Percentiles rank a stretch among this genome's conserved stretches.
phyloP scores from a whole-genome alignment of 2,888 invertebrate species.

The Heliconius cydno region DNA sequence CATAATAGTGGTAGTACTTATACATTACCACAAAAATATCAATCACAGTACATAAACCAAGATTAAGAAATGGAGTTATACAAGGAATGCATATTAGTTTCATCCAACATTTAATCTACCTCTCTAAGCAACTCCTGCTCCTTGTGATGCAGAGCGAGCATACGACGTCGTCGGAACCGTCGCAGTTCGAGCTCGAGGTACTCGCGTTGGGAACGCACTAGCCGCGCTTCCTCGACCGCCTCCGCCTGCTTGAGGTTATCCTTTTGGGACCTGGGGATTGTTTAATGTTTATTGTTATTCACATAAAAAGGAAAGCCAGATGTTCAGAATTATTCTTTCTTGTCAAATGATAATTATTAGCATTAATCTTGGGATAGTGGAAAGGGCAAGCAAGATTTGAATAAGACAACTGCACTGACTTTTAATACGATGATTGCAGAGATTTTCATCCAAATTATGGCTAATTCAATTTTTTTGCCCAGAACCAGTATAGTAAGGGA shows the following conservation, averaged over 20 bases:
- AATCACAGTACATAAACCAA: not conserved
- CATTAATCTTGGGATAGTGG: no score
- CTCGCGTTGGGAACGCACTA: conserved; percentile 94
- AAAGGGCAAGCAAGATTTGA: no score
- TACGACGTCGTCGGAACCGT: conserved; percentile 94
- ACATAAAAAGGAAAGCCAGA: no score
- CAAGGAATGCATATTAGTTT: not conserved
- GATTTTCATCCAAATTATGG: not conserved
- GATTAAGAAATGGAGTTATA: no score
- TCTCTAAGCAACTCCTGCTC: conserved; percentile 96
- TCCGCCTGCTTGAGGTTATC: conserved; percentile 95
- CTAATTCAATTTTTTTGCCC: no score
- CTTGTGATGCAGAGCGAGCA: conserved; percentile 92
- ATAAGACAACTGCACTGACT: not conserved
- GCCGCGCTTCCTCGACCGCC: conserved; percentile 94
- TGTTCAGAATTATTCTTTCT: not conserved
- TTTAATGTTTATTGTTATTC: not conserved
- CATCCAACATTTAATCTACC: conserved; percentile 71
- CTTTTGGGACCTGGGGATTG: conserved; percentile 88
- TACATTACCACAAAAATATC: not conserved
- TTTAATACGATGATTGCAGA: not conserved
- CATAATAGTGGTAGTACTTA: not conserved
- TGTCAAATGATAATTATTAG: not conserved
- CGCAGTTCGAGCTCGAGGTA: conserved; percentile 96
- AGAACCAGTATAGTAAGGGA: no score